Evolutionary conservation across 2,888 invertebrate genomes (phyloP).

Genomic region (Agonopterix arenella): DNA sequence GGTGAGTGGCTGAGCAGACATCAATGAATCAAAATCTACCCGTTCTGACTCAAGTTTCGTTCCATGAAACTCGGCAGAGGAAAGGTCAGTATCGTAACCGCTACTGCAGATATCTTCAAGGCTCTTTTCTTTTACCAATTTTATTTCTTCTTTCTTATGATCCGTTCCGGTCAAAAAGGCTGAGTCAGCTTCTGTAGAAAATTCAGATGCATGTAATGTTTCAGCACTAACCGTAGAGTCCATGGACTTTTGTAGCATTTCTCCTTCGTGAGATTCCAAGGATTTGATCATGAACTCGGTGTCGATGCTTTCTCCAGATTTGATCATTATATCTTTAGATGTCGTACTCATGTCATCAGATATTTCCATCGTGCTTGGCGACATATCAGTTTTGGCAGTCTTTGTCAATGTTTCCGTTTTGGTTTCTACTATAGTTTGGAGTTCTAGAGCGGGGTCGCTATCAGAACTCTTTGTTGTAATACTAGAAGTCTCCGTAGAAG

Average conservation of each 20-base stretch:
- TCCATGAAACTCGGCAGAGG: conserved; percentile 78
- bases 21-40: conserved; percentile 68
- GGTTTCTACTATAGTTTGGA: conserved; percentile 36
- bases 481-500: conserved; percentile 28
- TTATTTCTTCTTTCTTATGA: conserved; percentile 62
- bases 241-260: conserved; percentile 69
- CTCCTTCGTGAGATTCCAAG: conserved; percentile 69
- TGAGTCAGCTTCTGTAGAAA: conserved; percentile 71
- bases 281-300: conserved; percentile 73
- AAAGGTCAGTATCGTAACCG: conserved; percentile 81
- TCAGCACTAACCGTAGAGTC: conserved; percentile 72
- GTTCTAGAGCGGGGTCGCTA: conserved; percentile 41
- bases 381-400: conserved; percentile 54
- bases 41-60: conserved; percentile 72
- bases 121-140: conserved; percentile 68
- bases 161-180: conserved; percentile 67
- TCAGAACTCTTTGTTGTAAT: conserved; percentile 38
- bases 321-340: conserved; percentile 69
- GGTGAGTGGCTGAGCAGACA: conserved; percentile 64
- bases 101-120: conserved; percentile 83
- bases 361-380: conserved; percentile 53
- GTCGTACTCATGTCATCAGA: conserved; percentile 60
- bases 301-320: conserved; percentile 70
- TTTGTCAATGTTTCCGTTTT: conserved; percentile 38
- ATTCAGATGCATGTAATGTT: conserved; percentile 70